Evolutionary conservation across 2,113 vertebrate species (phyloP), one percentile per base, ranked within the genome.

Genomic region (Phrynosoma platyrhinos): DNA sequence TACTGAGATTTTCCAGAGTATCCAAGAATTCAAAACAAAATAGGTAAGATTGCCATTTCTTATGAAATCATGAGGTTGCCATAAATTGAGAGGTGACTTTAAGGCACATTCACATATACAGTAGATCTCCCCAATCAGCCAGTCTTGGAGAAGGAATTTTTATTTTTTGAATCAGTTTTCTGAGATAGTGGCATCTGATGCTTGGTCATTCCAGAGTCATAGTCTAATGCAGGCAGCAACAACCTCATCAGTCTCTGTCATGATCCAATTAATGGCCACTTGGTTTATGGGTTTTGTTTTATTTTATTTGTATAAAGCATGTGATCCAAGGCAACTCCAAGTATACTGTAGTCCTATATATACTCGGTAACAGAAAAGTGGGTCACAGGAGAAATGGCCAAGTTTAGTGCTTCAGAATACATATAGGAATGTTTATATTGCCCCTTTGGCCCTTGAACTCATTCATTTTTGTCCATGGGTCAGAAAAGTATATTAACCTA

Each of bases 371-470:
- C 25, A 27, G 42, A 78, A 30, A 52, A 62, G 14, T 62, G 18
- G 58, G 58, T 62, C 58, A 18, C 58, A 62, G 18, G 18, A 75
- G 68, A 87, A 30, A 36, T 47, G 53, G 25, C 23, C 23, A 52
- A 81, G 52, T 32, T 42, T 87, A 53, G 78, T 71, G 69, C 47
- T 80, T 76, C 66, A 87, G 71, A 55, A 14, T 58, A 30, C 66
- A 87, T 40, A 25, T 6, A 5, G 13, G 5, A 36, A 78, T 78
- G 68, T 71, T 74, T 82, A 47, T 74, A 74, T 82, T 42, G 42
- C 21, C 40, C 64, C 42, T 78, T 55, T n/a, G 47, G n/a, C 42
- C 0, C 21, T 75, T 74, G 1, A 1, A 71, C 18, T 20, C 25
- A 27, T 64, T 66, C 62, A 86, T 9, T 30, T 18, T 0, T 0